phyloP scores from a whole-genome alignment of 2,888 invertebrate genomes.

The Epinotia nisella region DNA sequence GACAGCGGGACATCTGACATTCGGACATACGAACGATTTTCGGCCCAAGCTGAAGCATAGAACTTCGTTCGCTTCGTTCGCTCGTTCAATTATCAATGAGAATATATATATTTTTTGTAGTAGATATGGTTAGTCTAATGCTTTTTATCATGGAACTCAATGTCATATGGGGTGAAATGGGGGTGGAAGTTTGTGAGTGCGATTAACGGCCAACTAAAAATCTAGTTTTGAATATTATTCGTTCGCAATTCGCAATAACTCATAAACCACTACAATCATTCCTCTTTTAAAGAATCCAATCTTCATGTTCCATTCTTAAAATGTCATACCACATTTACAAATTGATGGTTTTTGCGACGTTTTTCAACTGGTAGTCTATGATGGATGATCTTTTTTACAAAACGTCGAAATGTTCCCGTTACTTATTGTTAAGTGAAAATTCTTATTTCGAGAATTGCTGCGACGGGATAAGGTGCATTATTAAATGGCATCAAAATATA shows the following conservation, averaged over 20 bases:
- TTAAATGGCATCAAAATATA: not conserved
- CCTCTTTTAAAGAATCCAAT: constrained; percentile 2
- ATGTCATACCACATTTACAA: not conserved
- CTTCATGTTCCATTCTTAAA: not conserved
- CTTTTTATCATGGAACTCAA: not conserved
- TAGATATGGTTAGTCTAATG: too few species aligned
- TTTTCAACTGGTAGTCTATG: constrained; percentile 6
- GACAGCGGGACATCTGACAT: too few species aligned
- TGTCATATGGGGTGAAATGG: not conserved
- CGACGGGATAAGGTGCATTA: not conserved
- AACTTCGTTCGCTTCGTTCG: too few species aligned
- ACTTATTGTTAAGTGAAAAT: constrained; percentile 11
- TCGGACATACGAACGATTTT: too few species aligned
- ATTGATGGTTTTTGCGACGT: not conserved
- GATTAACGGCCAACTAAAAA: not conserved
- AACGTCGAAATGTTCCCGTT: constrained; percentile 31
- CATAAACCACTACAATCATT: constrained; percentile 7
- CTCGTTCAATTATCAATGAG: too few species aligned
- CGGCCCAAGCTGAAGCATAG: too few species aligned
- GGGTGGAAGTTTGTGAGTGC: too few species aligned
- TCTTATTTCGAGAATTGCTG: not conserved
- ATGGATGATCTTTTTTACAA: constrained; percentile 26
- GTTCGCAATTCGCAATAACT: not conserved
- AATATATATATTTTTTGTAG: too few species aligned
- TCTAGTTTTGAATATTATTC: not conserved